phyloP scores from a whole-genome alignment of 2,113 vertebrate species.

The Sinocyclocheilus grahami region DNA sequence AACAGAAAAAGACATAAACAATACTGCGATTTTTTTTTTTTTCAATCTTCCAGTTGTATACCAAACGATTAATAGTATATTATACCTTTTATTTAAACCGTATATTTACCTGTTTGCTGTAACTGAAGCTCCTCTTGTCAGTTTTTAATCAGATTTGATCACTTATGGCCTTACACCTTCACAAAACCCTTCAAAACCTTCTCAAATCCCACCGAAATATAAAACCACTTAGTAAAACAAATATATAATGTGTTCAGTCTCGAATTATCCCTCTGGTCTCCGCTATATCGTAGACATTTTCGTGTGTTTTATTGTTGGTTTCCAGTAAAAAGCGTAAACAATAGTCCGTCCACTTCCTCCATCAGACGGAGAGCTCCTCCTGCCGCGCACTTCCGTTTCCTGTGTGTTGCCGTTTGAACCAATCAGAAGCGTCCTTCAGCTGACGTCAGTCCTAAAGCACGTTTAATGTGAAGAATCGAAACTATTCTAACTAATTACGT shows the following conservation, averaged over 20 bases:
- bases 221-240: not conserved
- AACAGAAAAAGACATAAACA: not conserved
- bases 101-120: slow-evolving; percentile 8
- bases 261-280: not conserved
- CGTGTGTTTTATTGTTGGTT: not conserved
- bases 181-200: slow-evolving; percentile 15
- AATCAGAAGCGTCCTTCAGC: not conserved
- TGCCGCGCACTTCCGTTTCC: slow-evolving; percentile 34
- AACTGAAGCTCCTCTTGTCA: not conserved
- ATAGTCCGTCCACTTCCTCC: slow-evolving; percentile 20
- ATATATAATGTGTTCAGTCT: no score
- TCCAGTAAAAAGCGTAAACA: slow-evolving; percentile 28
- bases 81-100: no score
- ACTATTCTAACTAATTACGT: not conserved
- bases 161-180: slow-evolving; percentile 6
- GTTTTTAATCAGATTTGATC: slow-evolving; percentile 7
- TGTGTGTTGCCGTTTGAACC: not conserved
- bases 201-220: not conserved
- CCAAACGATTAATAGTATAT: not conserved
- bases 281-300: slow-evolving; percentile 18
- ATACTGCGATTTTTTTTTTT: not conserved
- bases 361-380: not conserved
- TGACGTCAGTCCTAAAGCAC: not conserved
- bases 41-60: not conserved
- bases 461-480: not conserved